Conservation (phyloP, 2,797 vertebrate species). For the Rhabdomys pumilio region DNA sequence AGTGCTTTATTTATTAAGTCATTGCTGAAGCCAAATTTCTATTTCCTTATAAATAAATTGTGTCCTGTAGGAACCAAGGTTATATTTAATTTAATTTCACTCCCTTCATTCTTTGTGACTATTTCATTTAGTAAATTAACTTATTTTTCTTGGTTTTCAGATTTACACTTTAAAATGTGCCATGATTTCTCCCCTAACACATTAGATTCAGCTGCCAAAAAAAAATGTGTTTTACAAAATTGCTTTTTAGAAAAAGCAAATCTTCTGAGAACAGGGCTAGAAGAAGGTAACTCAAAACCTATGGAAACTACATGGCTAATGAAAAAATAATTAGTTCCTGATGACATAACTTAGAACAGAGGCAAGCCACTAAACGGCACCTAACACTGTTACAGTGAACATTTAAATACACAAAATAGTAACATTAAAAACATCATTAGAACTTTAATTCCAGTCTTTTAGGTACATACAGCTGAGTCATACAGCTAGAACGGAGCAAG, state of each 20-base stretch:
- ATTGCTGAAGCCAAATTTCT: background rate
- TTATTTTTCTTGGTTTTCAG: constrained; percentile 36
- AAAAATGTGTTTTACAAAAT: background rate
- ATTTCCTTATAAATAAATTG: constrained; percentile 35
- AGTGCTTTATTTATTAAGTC: background rate
- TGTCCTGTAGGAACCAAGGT: background rate
- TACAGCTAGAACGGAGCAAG: background rate
- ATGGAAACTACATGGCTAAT: constrained; percentile 20
- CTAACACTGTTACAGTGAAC: background rate
- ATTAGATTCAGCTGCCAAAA: constrained; percentile 21
- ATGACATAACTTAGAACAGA: constrained; percentile 16
- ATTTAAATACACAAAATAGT: background rate
- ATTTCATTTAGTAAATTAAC: constrained; percentile 20
- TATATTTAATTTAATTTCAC: constrained; percentile 31
- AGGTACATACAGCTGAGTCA: background rate
- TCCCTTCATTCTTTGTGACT: background rate
- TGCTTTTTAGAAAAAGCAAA: constrained; percentile 31
- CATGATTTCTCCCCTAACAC: constrained; percentile 15
- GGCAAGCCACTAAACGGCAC: background rate
- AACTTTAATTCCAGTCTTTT: background rate
- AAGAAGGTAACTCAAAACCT: constrained; percentile 42
- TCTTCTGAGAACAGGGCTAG: constrained; percentile 11
- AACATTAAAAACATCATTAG: background rate
- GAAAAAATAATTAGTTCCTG: constrained; percentile 63
- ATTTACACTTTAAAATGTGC: background rate